Base-by-base conservation (phyloP, 1,140 invertebrate genomes). In the Drosophila teissieri region DNA sequence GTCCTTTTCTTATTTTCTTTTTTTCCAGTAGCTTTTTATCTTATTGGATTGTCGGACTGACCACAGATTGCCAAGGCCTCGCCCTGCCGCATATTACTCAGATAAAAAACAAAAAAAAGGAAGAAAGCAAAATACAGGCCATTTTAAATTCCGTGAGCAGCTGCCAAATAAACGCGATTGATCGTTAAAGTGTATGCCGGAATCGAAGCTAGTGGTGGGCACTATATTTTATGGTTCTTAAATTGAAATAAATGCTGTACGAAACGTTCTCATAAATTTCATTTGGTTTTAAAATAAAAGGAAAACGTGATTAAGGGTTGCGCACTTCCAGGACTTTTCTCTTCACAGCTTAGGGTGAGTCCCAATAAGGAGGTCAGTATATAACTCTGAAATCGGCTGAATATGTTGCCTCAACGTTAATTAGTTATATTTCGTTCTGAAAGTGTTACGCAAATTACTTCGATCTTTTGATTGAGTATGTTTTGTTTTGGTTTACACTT, bases 21-120 rank as follows among this genome's bases (percentile, higher is more conserved):
- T 44, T 58, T 52, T 39, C 24, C 45, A 14, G 27, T 65, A 46
- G 77, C 73, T 80, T 85, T 80, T 70, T 79, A 78, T 81, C 78
- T 80, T 81, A 86, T 86, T 86, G 82, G 82, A 81, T 73, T 85
- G 78, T 55, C 52, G 48, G 65, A 73, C 44, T 81, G 82, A 85
- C 81, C 81, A 70, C 81, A 85, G 81, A 85, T 84, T 84, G 72
- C 64, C 53, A 15, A 45, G 19, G 55, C 70, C 37, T 39, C 37
- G 55, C 12, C 31, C 31, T 19, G 53, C 55, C 46, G 48, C 44
- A 61, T 68, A 75, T 54, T 53, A 73, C 70, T 57, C 49, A 53
- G 39, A 14, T 1, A 37, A 37, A 37, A 75, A 70, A 75, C 2
- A 2, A 7, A 31, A 8, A 31, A 31, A 31, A 1, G 31, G 3